Evolutionary conservation across 2,113 vertebrate genomes (phyloP).

Genomic region (Hoplias malabaricus): DNA sequence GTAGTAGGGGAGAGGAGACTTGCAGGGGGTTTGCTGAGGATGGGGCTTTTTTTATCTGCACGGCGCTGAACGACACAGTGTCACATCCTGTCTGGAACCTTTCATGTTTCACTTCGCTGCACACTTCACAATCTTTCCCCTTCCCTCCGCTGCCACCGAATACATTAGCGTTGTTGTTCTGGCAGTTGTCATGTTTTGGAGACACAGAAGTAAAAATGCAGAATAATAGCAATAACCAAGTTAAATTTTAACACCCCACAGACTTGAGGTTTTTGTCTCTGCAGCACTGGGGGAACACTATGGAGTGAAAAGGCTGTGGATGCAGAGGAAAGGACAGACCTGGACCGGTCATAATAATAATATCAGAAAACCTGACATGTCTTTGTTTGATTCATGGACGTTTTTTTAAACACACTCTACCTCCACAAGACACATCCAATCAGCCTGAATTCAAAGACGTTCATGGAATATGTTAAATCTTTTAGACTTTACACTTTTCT

Average conservation of each 20-base stretch:
- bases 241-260: slow-evolving; percentile 35
- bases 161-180: slow-evolving; percentile 59
- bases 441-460: too few species aligned
- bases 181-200: slow-evolving; percentile 50
- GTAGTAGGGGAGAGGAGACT: slow-evolving; percentile 25
- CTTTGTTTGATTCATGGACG: too few species aligned
- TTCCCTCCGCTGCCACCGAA: slow-evolving; percentile 51
- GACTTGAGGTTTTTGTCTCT: not conserved
- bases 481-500: too few species aligned
- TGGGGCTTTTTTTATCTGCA: slow-evolving; percentile 53
- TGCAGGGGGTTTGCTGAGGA: slow-evolving; percentile 49
- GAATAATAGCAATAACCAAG: slow-evolving; percentile 50
- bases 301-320: not conserved
- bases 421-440: too few species aligned
- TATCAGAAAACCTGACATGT: not conserved
- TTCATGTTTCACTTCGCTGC: slow-evolving; percentile 66
- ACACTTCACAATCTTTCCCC: slow-evolving; percentile 62
- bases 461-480: too few species aligned
- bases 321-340: not conserved
- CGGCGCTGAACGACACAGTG: slow-evolving; percentile 64
- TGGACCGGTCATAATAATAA: too few species aligned
- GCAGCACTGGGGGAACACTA: not conserved
- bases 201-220: slow-evolving; percentile 51
- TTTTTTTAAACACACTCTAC: too few species aligned
- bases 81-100: slow-evolving; percentile 65